Evolutionary conservation across 2,113 vertebrate genomes (phyloP).

Genomic region (Paedocypris sp.): DNA sequence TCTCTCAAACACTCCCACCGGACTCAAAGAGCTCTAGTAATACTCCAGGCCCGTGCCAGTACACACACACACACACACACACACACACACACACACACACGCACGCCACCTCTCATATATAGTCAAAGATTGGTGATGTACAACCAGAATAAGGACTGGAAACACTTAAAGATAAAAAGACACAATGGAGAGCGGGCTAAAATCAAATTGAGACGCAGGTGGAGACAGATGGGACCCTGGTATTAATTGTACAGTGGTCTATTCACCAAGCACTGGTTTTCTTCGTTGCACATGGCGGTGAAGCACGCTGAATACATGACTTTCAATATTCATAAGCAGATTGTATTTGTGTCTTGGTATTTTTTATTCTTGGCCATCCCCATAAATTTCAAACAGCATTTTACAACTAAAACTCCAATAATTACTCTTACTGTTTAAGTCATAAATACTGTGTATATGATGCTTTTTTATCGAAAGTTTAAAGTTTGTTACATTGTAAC

Average conservation of each 20-base stretch:
- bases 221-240: slow-evolving; percentile 74
- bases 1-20: slow-evolving; percentile 41
- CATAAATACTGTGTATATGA: too few relatives aligned
- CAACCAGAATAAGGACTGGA: background rate
- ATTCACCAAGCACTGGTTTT: slow-evolving; percentile 53
- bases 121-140: slow-evolving; percentile 50
- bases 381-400: background rate
- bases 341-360: background rate
- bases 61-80: slow-evolving; percentile 14
- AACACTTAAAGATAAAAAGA: slow-evolving; percentile 48
- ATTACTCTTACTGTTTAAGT: too few relatives aligned
- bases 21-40: slow-evolving; percentile 57
- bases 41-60: slow-evolving; percentile 32
- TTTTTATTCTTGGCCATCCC: background rate
- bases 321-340: slow-evolving; percentile 30
- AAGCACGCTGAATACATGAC: slow-evolving; percentile 9
- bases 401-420: background rate
- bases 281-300: background rate
- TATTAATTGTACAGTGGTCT: slow-evolving; percentile 51
- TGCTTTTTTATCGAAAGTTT: too few relatives aligned
- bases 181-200: slow-evolving; percentile 65
- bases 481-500: too few relatives aligned
- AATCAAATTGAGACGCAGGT: slow-evolving; percentile 68
- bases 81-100: slow-evolving; percentile 5
- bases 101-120: slow-evolving; percentile 40